Base-by-base conservation (phyloP, 2,797 vertebrate species). In the Tadarida brasiliensis region DNA sequence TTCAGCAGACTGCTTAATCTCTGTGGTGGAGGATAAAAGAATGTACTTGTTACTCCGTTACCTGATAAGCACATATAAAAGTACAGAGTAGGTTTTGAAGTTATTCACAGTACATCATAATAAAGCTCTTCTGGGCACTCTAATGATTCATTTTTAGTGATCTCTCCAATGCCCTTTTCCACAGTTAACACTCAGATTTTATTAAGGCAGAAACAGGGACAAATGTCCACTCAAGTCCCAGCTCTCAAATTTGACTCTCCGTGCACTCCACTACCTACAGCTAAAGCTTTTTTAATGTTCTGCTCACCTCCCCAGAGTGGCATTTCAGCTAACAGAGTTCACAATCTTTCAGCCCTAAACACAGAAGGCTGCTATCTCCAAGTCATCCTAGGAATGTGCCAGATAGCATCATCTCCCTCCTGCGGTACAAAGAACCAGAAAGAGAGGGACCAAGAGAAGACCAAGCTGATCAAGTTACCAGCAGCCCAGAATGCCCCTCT, bases 371-470 rank as follows among this genome's bases (percentile, higher is more conserved):
- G 98, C 98, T 98, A 99, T 99, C 99, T 99, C 99, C 98, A 98
- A 99, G 99, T 99, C 99, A 99, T 99, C 98, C 99, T 98, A 99
- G 99, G 99, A 99, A 99, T 99, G 99, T 98, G 98, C 98, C 98
- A 99, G 99, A 99, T 99, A 99, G 99, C 98, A 99, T 99, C 99
- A 98, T 98, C 98, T 99, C 97, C 91, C 98, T 98, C 97, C 98
- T 98, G 98, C 86, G 97, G 99, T 98, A 99, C 98, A 99, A 98
- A 98, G 98, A 98, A 87, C 91, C 97, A 98, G 98, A 95, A 49
- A 92, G 80, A 95, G 88, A 85, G 61, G 91, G 88, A 95, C 98
- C 96, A 98, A 97, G 97, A 54, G 97, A 96, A 98, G 98, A 99
- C 98, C 98, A 65, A 97, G 96, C 98, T 93, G 98, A 98, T 98